Percentiles rank a stretch among this genome's conserved stretches.
Evolutionary conservation across 2,797 vertebrate species (phyloP).

Genomic region (Acanthurus tractus): DNA sequence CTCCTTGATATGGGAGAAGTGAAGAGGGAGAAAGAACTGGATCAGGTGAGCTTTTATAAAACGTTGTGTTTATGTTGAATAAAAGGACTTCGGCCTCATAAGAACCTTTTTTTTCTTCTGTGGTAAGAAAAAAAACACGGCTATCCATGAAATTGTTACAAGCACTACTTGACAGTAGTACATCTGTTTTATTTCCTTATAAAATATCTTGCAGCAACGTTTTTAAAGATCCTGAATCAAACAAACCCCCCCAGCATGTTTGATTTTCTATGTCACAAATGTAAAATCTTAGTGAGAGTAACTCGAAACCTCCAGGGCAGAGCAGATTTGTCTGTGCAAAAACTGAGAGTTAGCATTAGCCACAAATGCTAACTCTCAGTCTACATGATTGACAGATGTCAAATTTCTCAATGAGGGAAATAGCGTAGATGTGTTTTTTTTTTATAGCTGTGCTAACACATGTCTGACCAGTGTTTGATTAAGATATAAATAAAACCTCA

Average conservation of each 20-base stretch:
- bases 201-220: neutral
- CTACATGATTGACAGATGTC: too few species aligned
- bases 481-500: neutral
- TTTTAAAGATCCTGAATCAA: neutral
- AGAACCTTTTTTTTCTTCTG: neutral
- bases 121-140: neutral
- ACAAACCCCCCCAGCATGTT: too few species aligned
- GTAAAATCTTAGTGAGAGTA: too few species aligned
- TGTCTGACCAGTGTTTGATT: neutral
- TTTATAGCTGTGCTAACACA: too few species aligned
- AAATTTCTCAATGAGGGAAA: too few species aligned
- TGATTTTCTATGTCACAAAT: too few species aligned
- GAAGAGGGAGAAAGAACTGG: slow-evolving; percentile 88
- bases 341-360: too few species aligned
- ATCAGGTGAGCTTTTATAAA: slow-evolving; percentile 86
- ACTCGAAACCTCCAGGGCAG: too few species aligned
- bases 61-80: neutral
- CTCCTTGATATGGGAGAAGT: slow-evolving; percentile 91
- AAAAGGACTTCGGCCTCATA: neutral
- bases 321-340: too few species aligned
- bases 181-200: neutral
- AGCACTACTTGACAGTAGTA: neutral
- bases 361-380: too few species aligned
- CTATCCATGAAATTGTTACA: too few species aligned
- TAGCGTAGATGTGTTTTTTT: too few species aligned